Evolutionary conservation across 2,888 invertebrate genomes (phyloP), one percentile per base, ranked within the genome.

Genomic region (Apomyelois bistriatella): DNA sequence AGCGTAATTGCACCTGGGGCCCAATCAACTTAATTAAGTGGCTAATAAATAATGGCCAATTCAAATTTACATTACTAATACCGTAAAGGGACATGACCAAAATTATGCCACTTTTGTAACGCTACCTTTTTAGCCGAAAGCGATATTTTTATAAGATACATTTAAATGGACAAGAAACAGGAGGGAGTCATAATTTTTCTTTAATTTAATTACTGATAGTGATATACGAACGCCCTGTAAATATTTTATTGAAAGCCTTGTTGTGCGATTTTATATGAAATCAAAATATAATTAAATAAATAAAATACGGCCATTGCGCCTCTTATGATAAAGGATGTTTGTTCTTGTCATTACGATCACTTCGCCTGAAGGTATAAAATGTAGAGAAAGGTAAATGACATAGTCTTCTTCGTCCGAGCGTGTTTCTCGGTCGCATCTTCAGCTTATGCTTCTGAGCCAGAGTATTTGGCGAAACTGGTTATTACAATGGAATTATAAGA

Each of bases 121-220:
- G 10, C 7, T 35, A 48, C 16, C 17, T 48, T 48, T 48, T 42
- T 37, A 16, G 48, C 48, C 48, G 22, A 48, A 37, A 48, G 36
- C 48, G 17, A 17, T 37, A 16, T 35, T 30, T 38, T 43, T 43
- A 43, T 42, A 48, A 35, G 17, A 12, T 9, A 10, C 17, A 8
- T 13, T 48, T 48, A 36, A 35, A 48, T 36, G 42, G 16, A 56
- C 56, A 56, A 50, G 53, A 30, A 48, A 53, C 48, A 48, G 56
- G 51, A 30, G 50, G 53, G 53, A 48, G 50, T 38, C 42, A 32
- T 56, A 53, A 46, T 53, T 13, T 13, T 43, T 12, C 13, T 47
- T 37, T 48, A 37, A 37, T 50, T 55, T 50, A 43, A 50, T 53
- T 50, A 55, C 50, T 22, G 47, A 16, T 30, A 22, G 35, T 28